Evolutionary conservation across 2,797 vertebrate species (phyloP).

Genomic region (Scomberomorus guttatus): DNA sequence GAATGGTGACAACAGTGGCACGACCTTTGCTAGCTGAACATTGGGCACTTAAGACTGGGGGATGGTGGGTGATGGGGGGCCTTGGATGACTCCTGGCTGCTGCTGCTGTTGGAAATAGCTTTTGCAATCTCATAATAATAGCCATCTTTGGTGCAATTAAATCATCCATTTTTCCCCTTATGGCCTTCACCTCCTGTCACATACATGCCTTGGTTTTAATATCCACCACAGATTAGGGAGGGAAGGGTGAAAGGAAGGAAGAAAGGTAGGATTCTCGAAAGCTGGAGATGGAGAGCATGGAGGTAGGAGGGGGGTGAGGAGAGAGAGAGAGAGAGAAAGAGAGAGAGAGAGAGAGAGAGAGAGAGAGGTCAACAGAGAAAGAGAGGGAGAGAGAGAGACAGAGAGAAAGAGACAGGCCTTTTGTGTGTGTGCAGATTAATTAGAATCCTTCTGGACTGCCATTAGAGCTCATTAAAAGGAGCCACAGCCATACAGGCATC

Average conservation of each 20-base stretch:
- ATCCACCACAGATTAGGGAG: constrained; percentile 24
- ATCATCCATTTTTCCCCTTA: constrained; percentile 76
- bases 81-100: constrained; percentile 76
- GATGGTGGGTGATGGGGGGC: constrained; percentile 29
- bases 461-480: constrained; percentile 87
- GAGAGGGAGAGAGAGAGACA: constrained; percentile 14
- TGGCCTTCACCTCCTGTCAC: constrained; percentile 80
- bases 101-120: constrained; percentile 78
- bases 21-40: constrained; percentile 79
- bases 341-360: not conserved
- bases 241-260: constrained; percentile 1
- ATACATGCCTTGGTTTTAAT: constrained; percentile 79
- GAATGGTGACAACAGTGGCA: constrained; percentile 78
- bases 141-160: constrained; percentile 87
- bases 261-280: constrained; percentile 16
- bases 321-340: not conserved
- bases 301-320: constrained; percentile 8
- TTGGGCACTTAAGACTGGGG: constrained; percentile 77
- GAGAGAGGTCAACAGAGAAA: constrained; percentile 34
- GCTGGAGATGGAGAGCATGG: constrained; percentile 14
- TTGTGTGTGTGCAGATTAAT: constrained; percentile 84
- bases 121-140: constrained; percentile 85
- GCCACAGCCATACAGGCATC: constrained; percentile 81
- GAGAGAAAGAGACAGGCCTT: constrained; percentile 61
- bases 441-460: constrained; percentile 85